Evolutionary conservation across 2,888 invertebrate species (phyloP), one percentile per base, ranked within the genome.

Genomic region (Drosophila picticornis): DNA sequence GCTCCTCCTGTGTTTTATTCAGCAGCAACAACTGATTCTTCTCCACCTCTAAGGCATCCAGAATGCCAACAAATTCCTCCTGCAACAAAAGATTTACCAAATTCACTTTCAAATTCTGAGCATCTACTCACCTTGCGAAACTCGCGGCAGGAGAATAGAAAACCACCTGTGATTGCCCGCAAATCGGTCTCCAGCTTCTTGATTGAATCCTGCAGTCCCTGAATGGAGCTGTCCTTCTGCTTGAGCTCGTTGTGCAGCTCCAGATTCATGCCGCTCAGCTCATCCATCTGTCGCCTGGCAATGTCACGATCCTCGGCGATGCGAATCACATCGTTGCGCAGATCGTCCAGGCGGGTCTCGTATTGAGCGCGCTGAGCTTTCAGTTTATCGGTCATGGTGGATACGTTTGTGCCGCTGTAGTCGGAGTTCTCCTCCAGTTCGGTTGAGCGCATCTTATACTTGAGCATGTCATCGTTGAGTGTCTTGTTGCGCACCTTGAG

Each of bases 401-500:
- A 94, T 29, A 96, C 94, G 36, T 95, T 93, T 63, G 95, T 92
- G 77, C 96, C 95, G 81, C 96, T 96, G 80, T 94, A 95, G 38
- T 94, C 94, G 63, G 95, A 94, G 88, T 96, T 96, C 73, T 96
- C 95, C 32, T 95, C 94, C 71, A 96, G 92, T 1, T 95, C 94
- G 46, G 94, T 93, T 72, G 95, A 94, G 81, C 95, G 96, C 40
- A 94, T 94, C 88, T 95, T 95, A 36, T 95, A 92, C 0, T 93
- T 93, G 1, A 93, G 93, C 19, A 94, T 91, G 72, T 97, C 96
- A 66, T 95, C 95, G 83, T 96, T 96, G 29, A 97, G 92, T 59
- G 95, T 96, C 88, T 95, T 95, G 68, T 95, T 95, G 80, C 97
- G 94, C 36, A 96, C 96, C 90, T 94, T 95, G 0, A 95, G 93